Base-by-base conservation (phyloP, 23 tunicate genomes). In the Clavelina lepadiformis region DNA sequence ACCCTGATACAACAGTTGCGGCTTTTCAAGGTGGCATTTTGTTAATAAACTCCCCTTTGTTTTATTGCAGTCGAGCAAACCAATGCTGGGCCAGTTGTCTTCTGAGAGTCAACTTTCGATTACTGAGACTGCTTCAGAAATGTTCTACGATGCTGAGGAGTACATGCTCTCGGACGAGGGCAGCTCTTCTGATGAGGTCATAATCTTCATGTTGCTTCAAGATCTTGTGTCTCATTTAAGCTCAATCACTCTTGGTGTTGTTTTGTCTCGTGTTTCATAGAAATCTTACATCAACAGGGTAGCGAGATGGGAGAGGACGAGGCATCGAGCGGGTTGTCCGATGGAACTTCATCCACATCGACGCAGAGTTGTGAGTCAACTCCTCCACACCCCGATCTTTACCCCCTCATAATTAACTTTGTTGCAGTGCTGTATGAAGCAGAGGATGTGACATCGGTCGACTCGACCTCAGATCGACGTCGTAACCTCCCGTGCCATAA, bases 131-230 rank as follows among this genome's bases (percentile, higher is more conserved):
- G 73, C 79, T 53, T 75, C 99, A 13, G 99, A 94, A 3, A 52
- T 94, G 77, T 94, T 94, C 70, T 94, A 85, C 63, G 99, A 94
- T 46, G 99, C 99, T n/a, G 99, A 94, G 63, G 88, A 80, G 57
- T 88, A 85, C 52, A 57, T 94, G 2, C 19, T 80, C 0, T 73
- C 88, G 25, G 94, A 82, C 52, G 98, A 67, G 21, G 99, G 76
- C 18, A 79, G 91, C 54, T 53, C 86, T 2, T 46, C 78, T 19
- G 82, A 56, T 21, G 95, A 86, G 61, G 87, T 75, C 28, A n/a
- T n/a, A n/a, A n/a, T n/a, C n/a, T n/a, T n/a, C n/a, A n/a, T n/a
- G n/a, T n/a, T n/a, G n/a, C n/a, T n/a, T n/a, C n/a, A n/a, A n/a
- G n/a, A n/a, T 45, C 51, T 15, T 45, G 15, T 45, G 15, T 22